phyloP scores from a whole-genome alignment of 2,888 invertebrate genomes.

The Amorpha juglandis region DNA sequence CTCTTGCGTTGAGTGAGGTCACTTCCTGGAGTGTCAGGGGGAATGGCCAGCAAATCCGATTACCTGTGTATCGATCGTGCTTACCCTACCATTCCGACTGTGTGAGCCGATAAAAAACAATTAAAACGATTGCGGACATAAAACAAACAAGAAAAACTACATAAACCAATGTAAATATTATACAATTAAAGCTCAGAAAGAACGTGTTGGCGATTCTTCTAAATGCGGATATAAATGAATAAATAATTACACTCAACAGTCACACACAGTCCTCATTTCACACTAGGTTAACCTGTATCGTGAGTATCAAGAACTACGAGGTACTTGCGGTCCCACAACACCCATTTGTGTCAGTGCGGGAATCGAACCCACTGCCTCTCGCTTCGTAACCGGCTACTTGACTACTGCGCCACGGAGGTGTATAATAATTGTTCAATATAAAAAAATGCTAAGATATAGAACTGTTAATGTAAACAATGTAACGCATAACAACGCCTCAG shows the following conservation, averaged over 20 bases:
- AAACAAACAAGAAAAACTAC: constrained; percentile 23
- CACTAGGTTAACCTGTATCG: no score
- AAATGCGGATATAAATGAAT: constrained; percentile 19
- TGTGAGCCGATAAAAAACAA: constrained; percentile 26
- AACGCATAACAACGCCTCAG: neutral
- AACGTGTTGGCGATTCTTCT: constrained; percentile 26
- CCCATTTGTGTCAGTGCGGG: no score
- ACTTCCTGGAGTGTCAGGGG: constrained; percentile 67
- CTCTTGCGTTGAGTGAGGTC: constrained; percentile 68
- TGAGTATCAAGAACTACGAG: no score
- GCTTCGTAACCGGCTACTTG: no score
- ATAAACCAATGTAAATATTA: constrained; percentile 14
- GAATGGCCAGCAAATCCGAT: constrained; percentile 65
- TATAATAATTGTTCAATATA: no score
- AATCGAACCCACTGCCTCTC: no score
- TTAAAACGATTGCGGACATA: constrained; percentile 10
- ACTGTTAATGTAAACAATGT: neutral
- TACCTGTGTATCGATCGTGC: constrained; percentile 64
- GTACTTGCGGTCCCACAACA: no score
- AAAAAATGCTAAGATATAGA: neutral
- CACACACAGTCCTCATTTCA: no score
- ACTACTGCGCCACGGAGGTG: no score
- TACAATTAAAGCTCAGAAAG: constrained; percentile 6
- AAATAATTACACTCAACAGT: no score
- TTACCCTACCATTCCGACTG: constrained; percentile 53